Percentiles rank a stretch among this genome's conserved stretches.
phyloP scores from a whole-genome alignment of 2,797 vertebrate genomes.

The Chelon auratus region DNA sequence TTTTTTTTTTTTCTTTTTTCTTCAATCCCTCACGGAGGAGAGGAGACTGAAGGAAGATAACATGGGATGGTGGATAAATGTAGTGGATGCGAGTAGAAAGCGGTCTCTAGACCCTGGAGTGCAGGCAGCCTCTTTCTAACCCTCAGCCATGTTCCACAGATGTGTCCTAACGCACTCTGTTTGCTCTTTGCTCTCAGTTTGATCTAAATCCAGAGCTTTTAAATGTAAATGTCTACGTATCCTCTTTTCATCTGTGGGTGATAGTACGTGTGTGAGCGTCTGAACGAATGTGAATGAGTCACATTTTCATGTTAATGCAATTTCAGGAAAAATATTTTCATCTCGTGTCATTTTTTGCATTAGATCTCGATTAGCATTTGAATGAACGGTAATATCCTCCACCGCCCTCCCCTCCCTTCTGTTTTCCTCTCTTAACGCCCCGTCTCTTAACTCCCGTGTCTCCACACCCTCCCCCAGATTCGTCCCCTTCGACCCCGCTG shows the following conservation, averaged over 20 bases:
- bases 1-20: conserved; percentile 9
- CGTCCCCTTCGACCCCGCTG: conserved; percentile 80
- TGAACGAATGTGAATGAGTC: conserved; percentile 20
- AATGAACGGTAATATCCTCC: conserved; percentile 24
- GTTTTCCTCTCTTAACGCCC: background rate
- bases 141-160: conserved; percentile 45
- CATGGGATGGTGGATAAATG: conserved; percentile 20
- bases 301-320: conserved; percentile 34
- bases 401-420: background rate
- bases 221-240: background rate
- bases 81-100: conserved; percentile 27
- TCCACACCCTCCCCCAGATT: conserved; percentile 70
- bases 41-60: conserved; percentile 3
- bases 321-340: conserved; percentile 39
- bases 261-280: conserved; percentile 8
- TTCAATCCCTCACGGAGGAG: conserved; percentile 9
- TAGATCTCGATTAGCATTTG: conserved; percentile 37
- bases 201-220: conserved; percentile 25
- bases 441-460: conserved; percentile 2
- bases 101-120: conserved; percentile 20
- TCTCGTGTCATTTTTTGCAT: conserved; percentile 28
- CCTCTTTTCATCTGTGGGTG: conserved; percentile 3
- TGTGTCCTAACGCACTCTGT: conserved; percentile 33
- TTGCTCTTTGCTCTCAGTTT: conserved; percentile 32
- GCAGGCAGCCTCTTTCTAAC: conserved; percentile 43